Percentiles rank a stretch among this genome's conserved stretches.
Evolutionary conservation across 1,140 invertebrate genomes (phyloP).

Genomic region (Oreohelix idahoensis): DNA sequence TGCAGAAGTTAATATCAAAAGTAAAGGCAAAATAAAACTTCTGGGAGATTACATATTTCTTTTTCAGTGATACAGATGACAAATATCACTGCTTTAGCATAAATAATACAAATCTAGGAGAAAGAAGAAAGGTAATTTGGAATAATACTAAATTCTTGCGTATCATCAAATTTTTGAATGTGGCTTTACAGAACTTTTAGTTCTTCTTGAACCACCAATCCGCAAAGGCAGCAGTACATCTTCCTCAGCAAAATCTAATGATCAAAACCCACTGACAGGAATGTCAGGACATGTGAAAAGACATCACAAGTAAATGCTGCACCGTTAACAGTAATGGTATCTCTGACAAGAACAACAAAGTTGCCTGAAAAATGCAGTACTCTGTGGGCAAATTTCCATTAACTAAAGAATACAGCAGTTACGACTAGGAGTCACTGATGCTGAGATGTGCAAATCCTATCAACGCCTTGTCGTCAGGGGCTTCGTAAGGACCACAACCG

Average conservation of each 20-base stretch:
- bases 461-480: constrained; percentile 92
- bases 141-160: neutral
- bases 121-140: neutral
- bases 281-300: neutral
- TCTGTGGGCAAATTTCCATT: too few species aligned
- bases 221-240: neutral
- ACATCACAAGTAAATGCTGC: neutral
- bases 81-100: neutral
- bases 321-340: neutral
- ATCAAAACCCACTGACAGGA: neutral
- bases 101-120: neutral
- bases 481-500: constrained; percentile 84
- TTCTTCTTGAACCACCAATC: neutral
- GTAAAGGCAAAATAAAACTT: neutral
- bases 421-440: constrained; percentile 35
- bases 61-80: neutral
- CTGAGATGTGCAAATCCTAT: constrained; percentile 98
- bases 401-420: neutral
- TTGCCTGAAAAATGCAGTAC: neutral
- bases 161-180: neutral
- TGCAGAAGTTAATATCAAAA: neutral
- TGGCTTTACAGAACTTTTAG: neutral
- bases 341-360: neutral
- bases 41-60: neutral
- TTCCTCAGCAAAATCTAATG: neutral